Evolutionary conservation across 2,888 invertebrate species (phyloP).

Genomic region (Oasisia sp.): DNA sequence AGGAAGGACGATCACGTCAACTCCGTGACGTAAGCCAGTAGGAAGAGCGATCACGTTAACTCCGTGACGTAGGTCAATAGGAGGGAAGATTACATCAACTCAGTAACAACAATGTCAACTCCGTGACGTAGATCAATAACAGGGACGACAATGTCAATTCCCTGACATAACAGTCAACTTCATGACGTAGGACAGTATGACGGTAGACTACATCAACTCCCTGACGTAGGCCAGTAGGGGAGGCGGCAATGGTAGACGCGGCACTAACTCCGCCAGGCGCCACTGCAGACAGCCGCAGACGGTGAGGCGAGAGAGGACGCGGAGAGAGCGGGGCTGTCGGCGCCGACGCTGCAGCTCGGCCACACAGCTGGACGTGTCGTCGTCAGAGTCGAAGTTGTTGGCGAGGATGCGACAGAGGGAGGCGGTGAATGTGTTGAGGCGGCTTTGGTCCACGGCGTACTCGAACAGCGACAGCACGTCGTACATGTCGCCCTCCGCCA

Average conservation of each 20-base stretch:
- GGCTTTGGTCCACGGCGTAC: constrained; percentile 10
- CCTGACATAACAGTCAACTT: too few species aligned
- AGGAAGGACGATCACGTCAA: not conserved
- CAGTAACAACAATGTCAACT: too few species aligned
- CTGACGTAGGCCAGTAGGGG: not conserved
- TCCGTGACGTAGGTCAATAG: too few species aligned
- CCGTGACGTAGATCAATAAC: too few species aligned
- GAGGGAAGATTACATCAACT: too few species aligned
- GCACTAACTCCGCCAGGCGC: not conserved
- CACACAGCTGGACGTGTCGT: not conserved
- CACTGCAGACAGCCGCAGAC: not conserved
- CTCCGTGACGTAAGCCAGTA: not conserved
- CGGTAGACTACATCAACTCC: not conserved
- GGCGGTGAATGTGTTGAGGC: constrained; percentile 19
- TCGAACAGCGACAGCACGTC: constrained; percentile 28
- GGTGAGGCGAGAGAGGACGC: not conserved
- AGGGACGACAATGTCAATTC: too few species aligned
- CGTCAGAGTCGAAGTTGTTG: constrained; percentile 28
- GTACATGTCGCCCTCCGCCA: constrained; percentile 19
- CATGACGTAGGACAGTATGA: too few species aligned
- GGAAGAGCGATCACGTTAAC: not conserved
- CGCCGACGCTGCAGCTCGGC: not conserved
- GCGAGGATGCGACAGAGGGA: constrained; percentile 24
- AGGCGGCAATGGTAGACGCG: not conserved
- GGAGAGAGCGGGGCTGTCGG: not conserved